These are phyloP conservation scores for Microctenopoma steveboyesi DNA, from an alignment of 2,797 vertebrate genomes.

Conservation along the genomic window DNA sequence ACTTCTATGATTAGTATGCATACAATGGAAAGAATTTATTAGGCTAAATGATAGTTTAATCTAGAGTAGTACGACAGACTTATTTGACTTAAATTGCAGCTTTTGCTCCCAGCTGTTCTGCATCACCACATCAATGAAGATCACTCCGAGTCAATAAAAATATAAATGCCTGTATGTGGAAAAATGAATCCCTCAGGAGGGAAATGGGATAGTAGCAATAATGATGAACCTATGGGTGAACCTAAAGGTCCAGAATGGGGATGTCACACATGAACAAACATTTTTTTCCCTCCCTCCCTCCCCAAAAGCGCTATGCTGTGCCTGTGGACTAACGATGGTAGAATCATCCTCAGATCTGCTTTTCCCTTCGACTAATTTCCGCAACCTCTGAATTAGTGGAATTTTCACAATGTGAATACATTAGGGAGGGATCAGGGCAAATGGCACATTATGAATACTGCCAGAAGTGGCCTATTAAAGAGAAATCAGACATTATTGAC, in stretches of 20 bases:
- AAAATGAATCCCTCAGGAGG: neutral
- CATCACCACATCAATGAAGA: conserved; percentile 21
- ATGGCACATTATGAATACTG: conserved; percentile 81
- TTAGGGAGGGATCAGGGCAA: conserved; percentile 75
- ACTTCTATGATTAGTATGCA: conserved; percentile 2
- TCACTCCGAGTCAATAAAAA: conserved; percentile 9
- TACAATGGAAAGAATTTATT: conserved; percentile 1
- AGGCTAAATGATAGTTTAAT: conserved; percentile 24
- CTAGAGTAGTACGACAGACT: conserved; percentile 5
- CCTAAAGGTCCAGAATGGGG: conserved; percentile 20
- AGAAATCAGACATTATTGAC: conserved; percentile 78
- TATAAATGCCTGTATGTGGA: neutral
- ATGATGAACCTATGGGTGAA: conserved; percentile 6
- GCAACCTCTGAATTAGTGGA: conserved; percentile 68
- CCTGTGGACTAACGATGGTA: conserved; percentile 47
- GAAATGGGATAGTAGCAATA: conserved; percentile 2
- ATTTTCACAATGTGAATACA: conserved; percentile 71
- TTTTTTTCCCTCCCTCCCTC: conserved; percentile 43
- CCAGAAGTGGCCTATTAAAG: conserved; percentile 82
- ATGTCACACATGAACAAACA: conserved; percentile 69
- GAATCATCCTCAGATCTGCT: conserved; percentile 42
- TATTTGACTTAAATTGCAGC: conserved; percentile 22
- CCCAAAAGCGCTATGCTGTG: conserved; percentile 42
- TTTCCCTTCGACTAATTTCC: conserved; percentile 56
- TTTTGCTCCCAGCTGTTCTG: conserved; percentile 13